Evolutionary conservation across 2,888 invertebrate genomes (phyloP).

Genomic region (Coremacera marginata): DNA sequence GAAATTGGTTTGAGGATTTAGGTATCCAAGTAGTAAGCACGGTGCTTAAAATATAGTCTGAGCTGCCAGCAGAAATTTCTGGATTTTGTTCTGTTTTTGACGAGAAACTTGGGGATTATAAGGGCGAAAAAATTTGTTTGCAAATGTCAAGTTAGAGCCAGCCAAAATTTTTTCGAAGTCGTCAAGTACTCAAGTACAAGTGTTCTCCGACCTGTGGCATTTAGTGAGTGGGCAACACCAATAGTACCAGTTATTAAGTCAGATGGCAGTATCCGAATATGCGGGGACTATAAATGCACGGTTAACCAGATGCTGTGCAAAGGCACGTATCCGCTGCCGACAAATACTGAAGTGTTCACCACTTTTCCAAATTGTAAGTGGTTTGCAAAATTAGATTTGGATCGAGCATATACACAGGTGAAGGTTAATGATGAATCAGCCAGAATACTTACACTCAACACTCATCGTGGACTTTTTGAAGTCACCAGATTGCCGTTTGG

Average conservation of each 20-base stretch:
- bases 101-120: conserved; percentile 21
- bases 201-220: conserved; percentile 9
- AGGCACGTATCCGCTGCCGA: conserved; percentile 36
- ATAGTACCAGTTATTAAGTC: conserved; percentile 30
- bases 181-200: conserved; percentile 19
- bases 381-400: conserved; percentile 35
- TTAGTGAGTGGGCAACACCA: conserved; percentile 28
- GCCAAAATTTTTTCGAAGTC: conserved; percentile 25
- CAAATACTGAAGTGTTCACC: conserved; percentile 27
- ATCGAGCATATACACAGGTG: conserved; percentile 30
- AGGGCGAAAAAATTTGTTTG: conserved; percentile 16
- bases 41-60: neutral
- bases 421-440: conserved; percentile 16
- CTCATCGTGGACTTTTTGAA: conserved; percentile 30
- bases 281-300: conserved; percentile 40
- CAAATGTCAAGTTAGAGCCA: conserved; percentile 6
- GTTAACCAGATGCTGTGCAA: conserved; percentile 34
- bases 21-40: no score
- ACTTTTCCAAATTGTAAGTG: conserved; percentile 27
- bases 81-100: conserved; percentile 11
- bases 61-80: neutral
- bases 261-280: conserved; percentile 36
- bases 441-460: conserved; percentile 37
- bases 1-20: conserved; percentile 32
- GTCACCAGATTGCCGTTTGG: conserved; percentile 38